phyloP scores from a whole-genome alignment of 2,888 invertebrate genomes.

The Stenoptilia bipunctidactyla region DNA sequence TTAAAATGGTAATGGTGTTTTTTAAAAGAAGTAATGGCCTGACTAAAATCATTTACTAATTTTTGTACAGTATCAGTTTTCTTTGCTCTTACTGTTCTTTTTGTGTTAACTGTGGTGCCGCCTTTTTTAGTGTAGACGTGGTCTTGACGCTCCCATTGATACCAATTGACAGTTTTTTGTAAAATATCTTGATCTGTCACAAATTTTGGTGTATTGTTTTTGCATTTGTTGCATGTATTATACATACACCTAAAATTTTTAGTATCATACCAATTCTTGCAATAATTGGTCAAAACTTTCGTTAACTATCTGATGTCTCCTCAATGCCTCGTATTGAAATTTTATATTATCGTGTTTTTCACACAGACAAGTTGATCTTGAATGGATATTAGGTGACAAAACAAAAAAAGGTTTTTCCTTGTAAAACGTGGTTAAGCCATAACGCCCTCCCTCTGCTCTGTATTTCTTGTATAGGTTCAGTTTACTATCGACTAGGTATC shows the following conservation, averaged over 20 bases:
- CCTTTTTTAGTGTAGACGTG: too few relatives aligned
- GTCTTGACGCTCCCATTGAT: too few relatives aligned
- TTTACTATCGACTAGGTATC: conserved; percentile 7
- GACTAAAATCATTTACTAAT: conserved; percentile 4
- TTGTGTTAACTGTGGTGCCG: conserved; percentile 4
- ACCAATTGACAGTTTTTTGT: too few relatives aligned
- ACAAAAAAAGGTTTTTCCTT: conserved; percentile 10
- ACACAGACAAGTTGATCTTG: conserved; percentile 8
- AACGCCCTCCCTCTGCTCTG: conserved; percentile 6
- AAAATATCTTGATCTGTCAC: too few relatives aligned
- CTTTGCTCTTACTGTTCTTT: conserved; percentile 6
- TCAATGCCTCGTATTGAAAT: background rate
- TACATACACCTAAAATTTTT: background rate
- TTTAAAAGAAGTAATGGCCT: conserved; percentile 8
- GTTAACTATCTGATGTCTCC: background rate
- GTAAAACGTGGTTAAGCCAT: conserved; percentile 8
- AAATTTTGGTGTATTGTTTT: too few relatives aligned
- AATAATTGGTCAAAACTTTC: background rate
- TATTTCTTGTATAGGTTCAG: conserved; percentile 7
- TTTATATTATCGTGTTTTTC: conserved; percentile 1
- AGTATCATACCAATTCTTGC: background rate
- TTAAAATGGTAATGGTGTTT: conserved; percentile 7
- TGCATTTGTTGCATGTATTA: too few relatives aligned
- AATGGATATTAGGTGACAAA: conserved; percentile 6
- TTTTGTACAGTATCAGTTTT: conserved; percentile 4